Evolutionary conservation across 2,113 vertebrate genomes (phyloP).

Genomic region (Carassius auratus): DNA sequence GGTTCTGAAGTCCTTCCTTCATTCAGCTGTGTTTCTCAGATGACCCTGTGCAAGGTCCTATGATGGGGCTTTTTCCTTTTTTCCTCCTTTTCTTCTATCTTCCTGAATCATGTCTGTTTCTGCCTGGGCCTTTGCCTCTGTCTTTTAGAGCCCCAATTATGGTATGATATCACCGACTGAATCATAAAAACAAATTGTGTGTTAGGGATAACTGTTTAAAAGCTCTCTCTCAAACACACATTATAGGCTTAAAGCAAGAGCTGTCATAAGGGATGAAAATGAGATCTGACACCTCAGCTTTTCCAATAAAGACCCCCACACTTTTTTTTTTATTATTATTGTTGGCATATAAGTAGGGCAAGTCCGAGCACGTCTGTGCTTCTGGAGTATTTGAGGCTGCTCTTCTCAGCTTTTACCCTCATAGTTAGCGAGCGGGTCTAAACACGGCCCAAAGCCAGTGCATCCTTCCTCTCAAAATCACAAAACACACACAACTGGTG

Average conservation of each 20-base stretch:
- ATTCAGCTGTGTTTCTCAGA: not conserved
- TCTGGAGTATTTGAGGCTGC: constrained; percentile 69
- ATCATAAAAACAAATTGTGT: constrained; percentile 57
- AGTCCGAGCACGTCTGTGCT: constrained; percentile 67
- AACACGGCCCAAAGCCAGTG: constrained; percentile 68
- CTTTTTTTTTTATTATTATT: constrained; percentile 49
- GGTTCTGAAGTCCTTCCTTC: constrained; percentile 24
- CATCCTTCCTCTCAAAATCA: constrained; percentile 62
- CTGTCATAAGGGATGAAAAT: constrained; percentile 69
- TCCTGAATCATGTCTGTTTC: constrained; percentile 31
- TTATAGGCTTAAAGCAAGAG: constrained; percentile 57
- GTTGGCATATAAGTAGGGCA: constrained; percentile 59
- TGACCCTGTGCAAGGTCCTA: not conserved
- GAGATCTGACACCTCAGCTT: constrained; percentile 72
- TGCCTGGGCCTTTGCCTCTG: constrained; percentile 23
- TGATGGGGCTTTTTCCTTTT: not conserved
- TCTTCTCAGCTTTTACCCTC: constrained; percentile 77
- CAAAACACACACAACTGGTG: constrained; percentile 50
- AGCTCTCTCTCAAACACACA: constrained; percentile 49
- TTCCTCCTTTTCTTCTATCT: constrained; percentile 25
- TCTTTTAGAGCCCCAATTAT: constrained; percentile 22
- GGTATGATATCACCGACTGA: constrained; percentile 31
- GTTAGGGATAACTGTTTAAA: constrained; percentile 63
- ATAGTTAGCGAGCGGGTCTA: constrained; percentile 69
- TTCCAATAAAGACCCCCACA: constrained; percentile 69